These are phyloP conservation scores for Aricia agestis DNA, from an alignment of 1,140 invertebrate genomes.

Conservation along the genomic window DNA sequence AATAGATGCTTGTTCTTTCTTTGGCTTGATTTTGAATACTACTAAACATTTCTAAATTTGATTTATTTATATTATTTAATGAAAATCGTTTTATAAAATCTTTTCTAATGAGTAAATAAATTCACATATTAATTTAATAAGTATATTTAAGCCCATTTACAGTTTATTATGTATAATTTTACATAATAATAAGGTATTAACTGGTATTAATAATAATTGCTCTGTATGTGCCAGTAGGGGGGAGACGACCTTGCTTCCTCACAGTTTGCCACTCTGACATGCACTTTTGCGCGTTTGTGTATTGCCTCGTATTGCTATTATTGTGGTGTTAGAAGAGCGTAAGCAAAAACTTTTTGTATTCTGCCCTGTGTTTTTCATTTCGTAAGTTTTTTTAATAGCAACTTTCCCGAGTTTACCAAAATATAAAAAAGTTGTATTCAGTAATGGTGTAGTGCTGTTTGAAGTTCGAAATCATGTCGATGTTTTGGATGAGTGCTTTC, in stretches of 20 bases:
- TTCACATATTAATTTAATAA: neutral
- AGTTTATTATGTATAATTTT: neutral
- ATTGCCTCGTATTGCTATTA: neutral
- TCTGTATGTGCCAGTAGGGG: neutral
- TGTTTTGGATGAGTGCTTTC: constrained; percentile 77
- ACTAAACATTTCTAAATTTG: too few species aligned
- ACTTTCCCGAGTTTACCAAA: neutral
- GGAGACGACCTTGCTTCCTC: neutral
- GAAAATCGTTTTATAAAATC: too few species aligned
- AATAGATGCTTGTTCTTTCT: too few species aligned
- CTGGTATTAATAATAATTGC: too few species aligned
- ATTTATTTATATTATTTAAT: too few species aligned
- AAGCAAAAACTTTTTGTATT: neutral
- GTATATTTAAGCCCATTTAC: neutral
- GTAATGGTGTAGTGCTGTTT: neutral
- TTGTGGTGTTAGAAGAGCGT: neutral
- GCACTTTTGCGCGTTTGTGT: neutral
- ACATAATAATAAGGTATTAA: neutral
- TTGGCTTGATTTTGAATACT: too few species aligned
- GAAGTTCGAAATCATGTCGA: constrained; percentile 61
- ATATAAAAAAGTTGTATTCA: neutral
- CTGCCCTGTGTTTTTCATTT: neutral
- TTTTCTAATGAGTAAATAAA: neutral
- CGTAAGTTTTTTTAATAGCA: too few species aligned
- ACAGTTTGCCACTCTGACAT: neutral